Conservation (phyloP, 2,888 invertebrate species). For the Tricholauxania praeusta region DNA sequence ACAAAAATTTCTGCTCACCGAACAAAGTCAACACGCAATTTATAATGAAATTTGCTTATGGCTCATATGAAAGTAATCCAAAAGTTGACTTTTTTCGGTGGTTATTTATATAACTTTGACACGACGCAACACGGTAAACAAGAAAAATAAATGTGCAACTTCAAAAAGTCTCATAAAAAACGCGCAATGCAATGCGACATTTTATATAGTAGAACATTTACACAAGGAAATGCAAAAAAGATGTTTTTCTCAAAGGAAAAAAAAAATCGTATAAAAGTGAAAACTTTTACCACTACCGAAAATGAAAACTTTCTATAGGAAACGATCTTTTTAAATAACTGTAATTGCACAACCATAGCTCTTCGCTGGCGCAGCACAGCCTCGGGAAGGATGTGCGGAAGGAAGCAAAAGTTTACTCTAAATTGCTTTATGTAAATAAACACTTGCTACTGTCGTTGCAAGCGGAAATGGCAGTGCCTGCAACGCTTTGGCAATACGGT, state of each 20-base stretch:
- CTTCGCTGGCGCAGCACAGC: neutral
- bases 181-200: slow-evolving; percentile 7
- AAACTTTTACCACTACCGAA: neutral
- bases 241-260: neutral
- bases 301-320: neutral
- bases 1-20: neutral
- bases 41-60: neutral
- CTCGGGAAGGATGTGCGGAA: neutral
- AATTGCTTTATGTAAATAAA: slow-evolving; percentile 42
- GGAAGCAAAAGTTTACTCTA: slow-evolving; percentile 30
- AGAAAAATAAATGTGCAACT: neutral
- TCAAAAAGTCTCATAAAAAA: neutral
- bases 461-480: slow-evolving; percentile 32
- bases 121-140: neutral
- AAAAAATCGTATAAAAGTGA: neutral
- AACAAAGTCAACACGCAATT: neutral
- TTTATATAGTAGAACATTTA: neutral
- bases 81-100: slow-evolving; percentile 3
- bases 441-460: slow-evolving; percentile 26
- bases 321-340: slow-evolving; percentile 21
- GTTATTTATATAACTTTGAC: slow-evolving; percentile 7
- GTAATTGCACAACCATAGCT: slow-evolving; percentile 7
- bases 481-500: slow-evolving; percentile 17
- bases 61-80: neutral
- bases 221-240: neutral